Evolutionary conservation across 2,888 invertebrate species (phyloP).

Genomic region (Eutolmus rufibarbis): DNA sequence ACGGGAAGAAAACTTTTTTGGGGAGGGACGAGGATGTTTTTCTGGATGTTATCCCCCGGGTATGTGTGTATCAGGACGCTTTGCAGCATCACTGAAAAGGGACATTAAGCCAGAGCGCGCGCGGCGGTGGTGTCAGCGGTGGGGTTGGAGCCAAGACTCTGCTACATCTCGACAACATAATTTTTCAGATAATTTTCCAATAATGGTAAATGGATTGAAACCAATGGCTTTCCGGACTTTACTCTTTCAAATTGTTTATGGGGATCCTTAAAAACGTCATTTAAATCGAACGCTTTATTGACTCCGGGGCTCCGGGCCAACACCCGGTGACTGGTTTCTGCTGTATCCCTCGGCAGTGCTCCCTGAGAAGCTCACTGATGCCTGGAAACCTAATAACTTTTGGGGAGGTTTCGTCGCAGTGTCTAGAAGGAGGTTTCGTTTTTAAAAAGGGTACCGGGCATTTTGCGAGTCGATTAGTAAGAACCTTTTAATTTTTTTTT

Average conservation of each 20-base stretch:
- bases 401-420: background rate
- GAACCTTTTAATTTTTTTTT: constrained; percentile 1
- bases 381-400: constrained; percentile 7
- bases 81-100: background rate
- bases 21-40: background rate
- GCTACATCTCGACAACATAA: constrained; percentile 1
- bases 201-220: constrained; percentile 34
- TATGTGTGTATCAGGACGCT: background rate
- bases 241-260: constrained; percentile 28
- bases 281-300: constrained; percentile 32
- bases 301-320: background rate
- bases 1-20: background rate
- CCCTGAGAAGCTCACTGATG: background rate
- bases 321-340: background rate
- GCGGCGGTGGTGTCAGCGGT: background rate
- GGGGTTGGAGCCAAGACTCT: background rate
- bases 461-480: background rate
- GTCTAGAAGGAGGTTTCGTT: background rate
- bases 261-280: constrained; percentile 13
- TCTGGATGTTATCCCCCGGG: background rate
- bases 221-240: constrained; percentile 35
- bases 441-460: background rate
- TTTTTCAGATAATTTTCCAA: constrained; percentile 34
- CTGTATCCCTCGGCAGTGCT: background rate
- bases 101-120: background rate